Conservation (phyloP, 2,113 vertebrate species). For the Philantomba maxwellii region DNA sequence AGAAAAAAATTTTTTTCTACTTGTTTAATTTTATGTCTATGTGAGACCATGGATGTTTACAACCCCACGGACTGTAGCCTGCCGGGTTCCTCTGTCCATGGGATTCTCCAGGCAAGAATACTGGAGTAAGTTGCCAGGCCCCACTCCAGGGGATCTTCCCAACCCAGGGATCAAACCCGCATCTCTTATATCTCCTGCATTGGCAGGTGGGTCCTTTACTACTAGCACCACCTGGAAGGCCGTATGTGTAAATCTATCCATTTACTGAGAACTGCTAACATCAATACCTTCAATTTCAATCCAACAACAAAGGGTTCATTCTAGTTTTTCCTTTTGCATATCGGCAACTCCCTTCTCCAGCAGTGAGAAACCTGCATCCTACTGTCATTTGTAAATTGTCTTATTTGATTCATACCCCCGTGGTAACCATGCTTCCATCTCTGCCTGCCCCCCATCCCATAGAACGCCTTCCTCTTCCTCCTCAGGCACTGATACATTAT, state of each 20-base stretch:
- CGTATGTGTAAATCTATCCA: background rate
- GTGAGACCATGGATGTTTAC: background rate
- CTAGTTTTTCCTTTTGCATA: background rate
- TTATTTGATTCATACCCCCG: background rate
- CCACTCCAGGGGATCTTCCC: background rate
- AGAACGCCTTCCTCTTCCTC: background rate
- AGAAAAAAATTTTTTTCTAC: background rate
- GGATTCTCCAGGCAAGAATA: background rate
- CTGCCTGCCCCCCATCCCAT: background rate
- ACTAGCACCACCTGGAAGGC: background rate
- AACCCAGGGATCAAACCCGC: background rate
- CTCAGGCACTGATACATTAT: background rate
- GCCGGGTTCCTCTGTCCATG: background rate
- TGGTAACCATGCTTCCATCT: background rate
- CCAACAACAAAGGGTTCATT: background rate
- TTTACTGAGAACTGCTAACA: background rate
- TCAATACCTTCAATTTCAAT: background rate
- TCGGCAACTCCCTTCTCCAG: background rate
- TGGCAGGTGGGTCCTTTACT: background rate
- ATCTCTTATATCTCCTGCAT: background rate
- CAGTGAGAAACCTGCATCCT: background rate
- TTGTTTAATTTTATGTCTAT: background rate
- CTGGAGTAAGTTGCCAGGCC: background rate
- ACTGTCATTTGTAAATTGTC: background rate
- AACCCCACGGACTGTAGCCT: background rate